Evolutionary conservation across 2,888 invertebrate species (phyloP).

Genomic region (Baccha elongata): DNA sequence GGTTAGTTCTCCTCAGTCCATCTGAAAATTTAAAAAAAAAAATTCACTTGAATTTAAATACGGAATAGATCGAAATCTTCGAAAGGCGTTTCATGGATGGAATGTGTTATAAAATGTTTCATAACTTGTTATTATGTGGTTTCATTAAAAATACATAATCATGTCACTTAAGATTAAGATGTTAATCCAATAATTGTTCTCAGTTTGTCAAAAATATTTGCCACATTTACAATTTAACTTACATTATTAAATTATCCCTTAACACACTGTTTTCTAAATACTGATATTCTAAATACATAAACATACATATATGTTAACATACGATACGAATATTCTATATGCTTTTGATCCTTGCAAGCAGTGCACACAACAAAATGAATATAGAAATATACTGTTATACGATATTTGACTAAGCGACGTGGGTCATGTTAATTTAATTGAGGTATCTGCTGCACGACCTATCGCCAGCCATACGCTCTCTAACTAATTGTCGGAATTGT

Average conservation of each 20-base stretch:
- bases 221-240: slow-evolving; percentile 57
- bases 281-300: slow-evolving; percentile 17
- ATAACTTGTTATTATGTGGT: no score
- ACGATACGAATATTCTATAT: not conserved
- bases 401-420: slow-evolving; percentile 51
- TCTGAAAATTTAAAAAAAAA: no score
- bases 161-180: not conserved
- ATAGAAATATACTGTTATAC: not conserved
- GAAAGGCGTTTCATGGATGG: no score
- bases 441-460: slow-evolving; percentile 51
- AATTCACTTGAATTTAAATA: no score
- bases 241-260: slow-evolving; percentile 56
- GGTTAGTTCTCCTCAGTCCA: no score
- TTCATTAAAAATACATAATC: slow-evolving; percentile 16
- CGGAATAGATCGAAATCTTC: no score
- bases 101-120: no score
- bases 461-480: slow-evolving; percentile 16
- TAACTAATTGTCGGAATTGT: slow-evolving; percentile 52
- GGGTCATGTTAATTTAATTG: slow-evolving; percentile 72
- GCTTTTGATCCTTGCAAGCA: slow-evolving; percentile 13
- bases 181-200: not conserved
- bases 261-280: not conserved
- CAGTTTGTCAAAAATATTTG: slow-evolving; percentile 28
- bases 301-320: not conserved
- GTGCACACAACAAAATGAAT: slow-evolving; percentile 44